Conservation (phyloP, 2,888 invertebrate species). For the Orchesella flavescens region DNA sequence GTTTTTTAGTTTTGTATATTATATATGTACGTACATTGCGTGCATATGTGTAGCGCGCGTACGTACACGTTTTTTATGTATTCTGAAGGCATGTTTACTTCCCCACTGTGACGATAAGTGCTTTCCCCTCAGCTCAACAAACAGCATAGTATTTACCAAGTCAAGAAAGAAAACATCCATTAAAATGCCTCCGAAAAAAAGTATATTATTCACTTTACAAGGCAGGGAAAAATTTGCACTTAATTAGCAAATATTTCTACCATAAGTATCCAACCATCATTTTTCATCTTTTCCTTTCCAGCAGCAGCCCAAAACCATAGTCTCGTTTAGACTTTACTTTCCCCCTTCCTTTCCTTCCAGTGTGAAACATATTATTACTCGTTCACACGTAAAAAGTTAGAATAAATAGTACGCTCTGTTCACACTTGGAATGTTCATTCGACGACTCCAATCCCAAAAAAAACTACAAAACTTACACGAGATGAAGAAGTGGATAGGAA, state of each 20-base stretch:
- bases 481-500: conserved; percentile 33
- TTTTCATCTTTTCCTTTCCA: conserved; percentile 53
- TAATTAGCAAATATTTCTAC: conserved; percentile 62
- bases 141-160: conserved; percentile 46
- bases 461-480: conserved; percentile 36
- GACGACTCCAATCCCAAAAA: conserved; percentile 36
- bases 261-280: conserved; percentile 55
- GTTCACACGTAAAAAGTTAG: conserved; percentile 57
- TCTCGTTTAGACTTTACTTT: conserved; percentile 24
- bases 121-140: conserved; percentile 47
- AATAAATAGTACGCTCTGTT: conserved; percentile 53
- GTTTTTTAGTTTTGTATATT: no score
- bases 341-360: conserved; percentile 26
- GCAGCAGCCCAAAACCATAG: no score
- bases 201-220: conserved; percentile 55
- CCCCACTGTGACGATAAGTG: conserved; percentile 62
- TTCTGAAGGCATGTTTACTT: conserved; percentile 41
- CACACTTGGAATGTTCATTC: conserved; percentile 54
- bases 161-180: conserved; percentile 60
- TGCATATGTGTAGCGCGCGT: background rate
- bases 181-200: conserved; percentile 48
- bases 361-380: conserved; percentile 50
- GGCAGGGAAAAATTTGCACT: conserved; percentile 61
- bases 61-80: no score
- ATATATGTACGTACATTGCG: conserved; percentile 4